Base-by-base conservation (phyloP, 2,888 invertebrate genomes). In the Orchesellides sinensis region DNA sequence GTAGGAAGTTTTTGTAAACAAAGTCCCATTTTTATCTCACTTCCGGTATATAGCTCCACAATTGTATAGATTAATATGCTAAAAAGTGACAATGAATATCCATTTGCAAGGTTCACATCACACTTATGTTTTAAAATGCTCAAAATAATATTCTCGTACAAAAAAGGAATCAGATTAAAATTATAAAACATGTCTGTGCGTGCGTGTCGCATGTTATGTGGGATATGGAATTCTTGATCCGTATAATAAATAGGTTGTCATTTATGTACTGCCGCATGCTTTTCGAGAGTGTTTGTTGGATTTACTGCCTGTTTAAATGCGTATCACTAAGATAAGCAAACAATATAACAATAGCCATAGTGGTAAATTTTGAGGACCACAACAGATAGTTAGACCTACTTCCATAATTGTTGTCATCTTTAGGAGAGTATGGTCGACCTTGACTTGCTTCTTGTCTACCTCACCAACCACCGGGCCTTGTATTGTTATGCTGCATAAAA, bases 401-500 rank as follows among this genome's bases (percentile, higher is more conserved):
- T 72, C 72, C 59, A 72, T 32, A 54, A 54, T 23, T 5, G 17
- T 45, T 72, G 56, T 72, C 59, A 59, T 72, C 23, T 12, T 6
- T 12, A 6, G 23, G 12, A 3, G 40, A 23, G 17, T 66, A 8
- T 56, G 32, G 63, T 6, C 17, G 59, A 32, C 77, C 77, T 77
- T 77, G 77, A 49, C 77, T 68, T 61, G 47, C 29, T 77, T 56
- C 25, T 47, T 54, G 21, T 49, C 40, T 40, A 10, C 2, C 2
- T 40, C 40, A 32, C 10, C 32, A 32, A 6, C 32, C 5, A 32
- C n/a, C n/a, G 14, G n/a, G 40, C 40, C 40, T 40, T 40, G 40
- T 40, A 10, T 14, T n/a, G 40, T 40, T 40, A 40, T n/a, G 10
- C 4, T 17, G n/a, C 56, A 17, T 14, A 4, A 40, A 10, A 40